Base-by-base conservation (phyloP, 2,113 vertebrate species). In the Oenanthe melanoleuca region DNA sequence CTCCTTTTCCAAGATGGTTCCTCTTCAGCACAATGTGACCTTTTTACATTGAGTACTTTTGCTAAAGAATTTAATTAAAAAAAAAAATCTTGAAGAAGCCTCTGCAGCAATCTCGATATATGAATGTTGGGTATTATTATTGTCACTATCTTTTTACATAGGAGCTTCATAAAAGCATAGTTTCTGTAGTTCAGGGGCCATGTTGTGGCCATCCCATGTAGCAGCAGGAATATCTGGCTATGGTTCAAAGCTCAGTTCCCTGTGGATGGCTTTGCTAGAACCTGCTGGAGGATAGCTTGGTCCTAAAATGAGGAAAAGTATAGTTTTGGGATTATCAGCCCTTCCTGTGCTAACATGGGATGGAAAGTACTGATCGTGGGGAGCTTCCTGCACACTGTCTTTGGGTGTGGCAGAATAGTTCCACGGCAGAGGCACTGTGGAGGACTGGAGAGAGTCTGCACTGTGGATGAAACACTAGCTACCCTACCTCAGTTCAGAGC, bases 151-250 rank as follows among this genome's bases (percentile, higher is more conserved):
- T 82, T 86, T 50, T 86, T 55, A 57, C 6, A 14, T 7, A 38
- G n/a, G 18, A 79, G 26, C 61, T 71, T 80, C 82, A 13, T 50
- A 26, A 40, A 66, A 74, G 22, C 25, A 50, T 16, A 78, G 28
- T 14, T 61, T 63, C 25, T 42, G 8, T 29, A 66, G 28, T 14
- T 74, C 44, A 71, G 22, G 56, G 26, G 29, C 47, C 11, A 2
- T 6, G 10, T 34, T 60, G 45, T 2, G 1, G 42, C 52, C 23
- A 18, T 45, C 8, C 12, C 7, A 5, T 0, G 0, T 11, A 15
- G 37, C 34, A 50, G 56, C 40, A 40, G 9, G 24, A 64, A 6
- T 8, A 14, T 14, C 26, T 28, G n/a, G 29, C 2, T 1, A 0
- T 8, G 28, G 28, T 44, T 82, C 61, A 79, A 67, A 88, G 49